Base-by-base conservation (phyloP, 2,113 vertebrate genomes). In the Phylloscopus whistleri region DNA sequence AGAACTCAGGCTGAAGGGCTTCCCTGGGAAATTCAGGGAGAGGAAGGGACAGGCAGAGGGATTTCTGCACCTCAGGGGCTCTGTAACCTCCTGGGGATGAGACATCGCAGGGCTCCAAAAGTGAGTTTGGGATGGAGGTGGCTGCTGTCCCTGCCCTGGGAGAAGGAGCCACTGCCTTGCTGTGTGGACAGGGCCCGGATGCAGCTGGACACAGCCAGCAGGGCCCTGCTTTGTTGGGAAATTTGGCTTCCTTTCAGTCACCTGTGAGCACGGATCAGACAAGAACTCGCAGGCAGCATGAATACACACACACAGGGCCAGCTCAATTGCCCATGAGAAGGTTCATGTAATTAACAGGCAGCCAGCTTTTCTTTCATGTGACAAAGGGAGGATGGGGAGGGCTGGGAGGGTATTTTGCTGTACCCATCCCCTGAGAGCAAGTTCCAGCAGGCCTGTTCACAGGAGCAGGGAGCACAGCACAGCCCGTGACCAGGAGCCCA, bases 281-380 rank as follows among this genome's bases (percentile, higher is more conserved):
- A 11, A 56, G 87, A 85, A 74, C 89, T 87, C 41, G 10, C 51
- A 55, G 91, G 35, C 87, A 88, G 84, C 30, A 0, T 52, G 85
- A 96, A 49, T 51, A n/a, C 73, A 6, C 51, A 53, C 80, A 52
- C 72, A 66, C 26, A 4, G 11, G 1, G 93, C 75, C 90, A 35
- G 93, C 90, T 92, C 90, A 94, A 89, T 92, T 75, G 88, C 83
- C 94, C 92, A 81, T 95, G 92, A 95, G 94, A 95, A 94, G 68
- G 83, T 84, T 94, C 72, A 12, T 77, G 79, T 95, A 90, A 96
- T 94, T 95, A 96, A 92, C 85, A 82, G 85, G 72, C 87, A 94
- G 92, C 13, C 72, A 1, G 94, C 75, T 95, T 89, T 51, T 35
- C 87, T 93, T 96, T 86, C 79, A 51, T 33, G 66, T 76, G 74